Evolutionary conservation across 37 sponge, comb jelly and placozoan species (phyloP).

Genomic region (Beroe forskalii): DNA sequence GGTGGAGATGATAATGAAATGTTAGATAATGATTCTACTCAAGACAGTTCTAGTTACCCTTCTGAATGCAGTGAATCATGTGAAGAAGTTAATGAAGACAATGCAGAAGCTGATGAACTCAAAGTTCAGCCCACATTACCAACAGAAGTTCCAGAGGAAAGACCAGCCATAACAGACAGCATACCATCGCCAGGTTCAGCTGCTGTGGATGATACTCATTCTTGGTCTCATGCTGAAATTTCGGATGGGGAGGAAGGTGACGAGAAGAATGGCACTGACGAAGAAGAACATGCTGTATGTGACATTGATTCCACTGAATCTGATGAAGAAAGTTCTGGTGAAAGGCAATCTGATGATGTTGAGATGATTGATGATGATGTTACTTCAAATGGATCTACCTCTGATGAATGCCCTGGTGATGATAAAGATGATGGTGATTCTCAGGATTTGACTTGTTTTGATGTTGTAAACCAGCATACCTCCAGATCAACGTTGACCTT

Average conservation of each 20-base stretch:
- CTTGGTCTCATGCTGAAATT: no score
- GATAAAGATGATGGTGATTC: not conserved
- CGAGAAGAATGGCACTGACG: not conserved
- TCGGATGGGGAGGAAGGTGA: not conserved
- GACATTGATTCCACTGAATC: no score
- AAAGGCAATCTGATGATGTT: not conserved
- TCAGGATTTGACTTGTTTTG: not conserved
- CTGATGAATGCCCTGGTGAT: not conserved
- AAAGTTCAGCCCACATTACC: not conserved
- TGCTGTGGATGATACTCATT: no score
- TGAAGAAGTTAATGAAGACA: not conserved
- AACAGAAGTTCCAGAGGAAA: not conserved
- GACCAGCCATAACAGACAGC: not conserved
- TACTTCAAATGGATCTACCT: not conserved
- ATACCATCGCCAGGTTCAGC: no score
- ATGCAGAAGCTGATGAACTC: not conserved
- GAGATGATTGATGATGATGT: not conserved
- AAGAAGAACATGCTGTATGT: no score
- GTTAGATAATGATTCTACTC: no score
- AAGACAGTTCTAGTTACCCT: no score
- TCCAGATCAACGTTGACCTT: not conserved
- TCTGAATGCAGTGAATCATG: not conserved
- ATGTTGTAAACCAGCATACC: no score
- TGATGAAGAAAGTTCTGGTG: no score
- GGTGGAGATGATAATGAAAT: not conserved